These are phyloP conservation scores for Prosapia bicincta DNA, from an alignment of 2,888 invertebrate genomes.

Conservation along the genomic window DNA sequence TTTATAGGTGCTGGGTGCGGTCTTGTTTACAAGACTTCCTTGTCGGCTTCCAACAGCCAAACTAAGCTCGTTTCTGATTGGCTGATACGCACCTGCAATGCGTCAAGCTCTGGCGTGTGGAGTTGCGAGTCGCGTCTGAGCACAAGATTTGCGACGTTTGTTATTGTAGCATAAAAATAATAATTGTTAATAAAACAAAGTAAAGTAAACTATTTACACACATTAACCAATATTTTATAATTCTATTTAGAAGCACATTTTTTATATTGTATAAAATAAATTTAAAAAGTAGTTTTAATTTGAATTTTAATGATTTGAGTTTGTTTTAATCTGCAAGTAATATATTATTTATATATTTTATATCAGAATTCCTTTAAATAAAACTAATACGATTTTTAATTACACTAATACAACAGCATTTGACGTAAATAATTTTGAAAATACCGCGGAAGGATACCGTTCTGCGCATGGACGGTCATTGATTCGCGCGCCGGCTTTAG, in stretches of 20 bases:
- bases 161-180: constrained; percentile 2
- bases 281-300: no score
- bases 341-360: no score
- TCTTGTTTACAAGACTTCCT: constrained; percentile 66
- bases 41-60: constrained; percentile 46
- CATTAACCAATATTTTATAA: no score
- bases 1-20: constrained; percentile 68
- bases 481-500: constrained; percentile 2
- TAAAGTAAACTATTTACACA: no score
- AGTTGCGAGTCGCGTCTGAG: constrained; percentile 26
- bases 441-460: neutral
- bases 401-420: no score
- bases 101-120: constrained; percentile 40
- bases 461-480: neutral
- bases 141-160: constrained; percentile 24
- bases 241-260: no score
- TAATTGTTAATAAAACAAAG: neutral
- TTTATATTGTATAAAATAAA: no score
- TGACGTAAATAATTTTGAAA: neutral
- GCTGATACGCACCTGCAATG: constrained; percentile 47
- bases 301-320: no score
- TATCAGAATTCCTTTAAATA: no score
- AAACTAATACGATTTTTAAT: no score
- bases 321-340: no score
- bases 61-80: constrained; percentile 65